These are phyloP conservation scores for Drosophila anomelani DNA, from an alignment of 2,888 invertebrate species.

Conservation along the genomic window DNA sequence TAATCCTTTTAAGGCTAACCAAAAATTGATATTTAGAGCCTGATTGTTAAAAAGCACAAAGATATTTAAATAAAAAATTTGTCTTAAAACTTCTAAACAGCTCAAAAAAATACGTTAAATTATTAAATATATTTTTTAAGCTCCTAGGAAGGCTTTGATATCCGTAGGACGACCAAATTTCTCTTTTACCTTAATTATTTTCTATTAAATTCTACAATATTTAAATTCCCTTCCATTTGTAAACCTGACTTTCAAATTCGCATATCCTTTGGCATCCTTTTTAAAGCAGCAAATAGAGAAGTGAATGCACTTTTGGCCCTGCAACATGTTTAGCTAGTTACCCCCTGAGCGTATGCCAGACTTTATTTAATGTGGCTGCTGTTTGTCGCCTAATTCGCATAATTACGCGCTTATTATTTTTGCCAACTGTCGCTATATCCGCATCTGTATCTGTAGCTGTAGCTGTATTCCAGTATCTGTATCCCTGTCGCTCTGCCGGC, in stretches of 20 bases:
- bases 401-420: slow-evolving; percentile 80
- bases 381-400: slow-evolving; percentile 76
- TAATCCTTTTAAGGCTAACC: accelerated
- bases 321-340: slow-evolving; percentile 51
- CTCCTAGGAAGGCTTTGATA: no score
- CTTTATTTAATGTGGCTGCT: slow-evolving; percentile 73
- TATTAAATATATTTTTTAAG: no score
- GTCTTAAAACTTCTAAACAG: not conserved
- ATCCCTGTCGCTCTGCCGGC: slow-evolving; percentile 10
- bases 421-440: slow-evolving; percentile 58
- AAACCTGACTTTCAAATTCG: not conserved
- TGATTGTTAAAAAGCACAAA: not conserved
- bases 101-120: not conserved
- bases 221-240: no score
- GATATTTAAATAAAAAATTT: not conserved
- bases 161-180: no score
- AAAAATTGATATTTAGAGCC: not conserved
- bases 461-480: not conserved
- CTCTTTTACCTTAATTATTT: not conserved
- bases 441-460: slow-evolving; percentile 1
- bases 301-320: slow-evolving; percentile 10
- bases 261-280: not conserved
- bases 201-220: no score
- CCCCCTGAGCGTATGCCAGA: slow-evolving; percentile 78
- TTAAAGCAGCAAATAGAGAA: not conserved